These are phyloP conservation scores for Phaenicophaeus curvirostris DNA, from an alignment of 2,797 vertebrate species.

Conservation along the genomic window DNA sequence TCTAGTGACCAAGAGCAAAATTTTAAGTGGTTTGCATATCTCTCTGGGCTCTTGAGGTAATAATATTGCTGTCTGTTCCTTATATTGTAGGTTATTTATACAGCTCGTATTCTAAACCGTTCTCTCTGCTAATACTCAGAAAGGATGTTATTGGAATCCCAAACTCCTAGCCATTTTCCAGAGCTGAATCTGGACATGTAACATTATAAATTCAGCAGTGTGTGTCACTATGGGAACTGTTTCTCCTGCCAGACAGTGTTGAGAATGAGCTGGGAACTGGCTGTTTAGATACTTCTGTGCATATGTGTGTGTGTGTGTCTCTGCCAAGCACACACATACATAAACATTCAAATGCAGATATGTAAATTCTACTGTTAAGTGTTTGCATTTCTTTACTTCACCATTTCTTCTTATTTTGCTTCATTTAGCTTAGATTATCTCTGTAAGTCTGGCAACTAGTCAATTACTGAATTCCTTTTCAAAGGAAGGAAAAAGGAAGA, in stretches of 20 bases:
- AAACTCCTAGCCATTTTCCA: background rate
- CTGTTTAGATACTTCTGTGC: background rate
- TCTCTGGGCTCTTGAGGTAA: background rate
- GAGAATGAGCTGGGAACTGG: background rate
- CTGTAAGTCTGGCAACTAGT: background rate
- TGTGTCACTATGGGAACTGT: constrained; percentile 43
- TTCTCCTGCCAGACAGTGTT: background rate
- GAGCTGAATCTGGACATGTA: background rate
- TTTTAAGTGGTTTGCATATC: background rate
- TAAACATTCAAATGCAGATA: background rate
- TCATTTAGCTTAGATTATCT: constrained; percentile 14
- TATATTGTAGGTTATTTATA: background rate
- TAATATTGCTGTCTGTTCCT: background rate
- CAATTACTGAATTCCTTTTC: constrained; percentile 29
- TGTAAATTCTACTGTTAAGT: background rate
- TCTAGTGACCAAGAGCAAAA: background rate
- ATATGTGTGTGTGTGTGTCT: background rate
- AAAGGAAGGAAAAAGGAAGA: background rate
- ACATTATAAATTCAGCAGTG: background rate
- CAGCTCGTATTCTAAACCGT: background rate
- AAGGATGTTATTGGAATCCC: background rate
- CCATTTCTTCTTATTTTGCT: background rate
- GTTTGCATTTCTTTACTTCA: constrained; percentile 4
- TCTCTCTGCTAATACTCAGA: background rate
- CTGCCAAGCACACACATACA: background rate